Base-by-base conservation (phyloP, 2,797 vertebrate genomes). In the Thalassophryne amazonica region DNA sequence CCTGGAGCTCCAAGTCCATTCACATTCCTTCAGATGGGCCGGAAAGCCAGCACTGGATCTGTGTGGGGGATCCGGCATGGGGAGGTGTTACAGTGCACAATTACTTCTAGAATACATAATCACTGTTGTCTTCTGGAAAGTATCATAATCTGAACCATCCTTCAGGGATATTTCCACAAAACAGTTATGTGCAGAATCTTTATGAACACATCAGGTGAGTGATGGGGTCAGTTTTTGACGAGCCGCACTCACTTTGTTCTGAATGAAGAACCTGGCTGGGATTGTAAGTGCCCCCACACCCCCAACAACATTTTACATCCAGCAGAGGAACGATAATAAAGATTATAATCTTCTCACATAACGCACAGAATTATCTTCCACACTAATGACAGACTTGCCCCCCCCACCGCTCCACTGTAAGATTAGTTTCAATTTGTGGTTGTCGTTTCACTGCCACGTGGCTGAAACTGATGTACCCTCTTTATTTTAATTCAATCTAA, bases 401-500 rank as follows among this genome's bases (percentile, higher is more conserved):
- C 81, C 68, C 80, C 78, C 78, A 3, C 51, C 60, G 76, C 76
- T 78, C 71, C 76, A 74, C 68, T 61, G 71, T 83, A 80, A 81
- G 80, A 87, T 91, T 89, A 80, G 87, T 90, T 91, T 90, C 88
- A 89, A 89, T 91, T 91, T 92, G 89, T 90, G 86, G 86, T 88
- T 90, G 88, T 91, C 91, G 92, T 90, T 87, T 88, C 81, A 58
- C 73, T 53, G 51, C 81, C 64, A 82, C 51, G 48, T 57, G 14
- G 41, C 47, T 72, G 61, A 85, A 90, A 91, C 89, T 90, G 83
- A 90, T 90, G 88, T 78, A 61, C 73, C 77, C 71, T 69, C 84
- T 84, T 86, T 57, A 68, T 60, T 89, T 91, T 90, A 91, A 92
- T 92, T 90, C 90, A 91, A 89, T 89, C 75, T 87, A 89, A 82